A percentile compares a stretch with the other conserved stretches of the same genome.
Evolutionary conservation across 2,113 vertebrate species (phyloP).

Genomic region (Mormyrus iriodes): DNA sequence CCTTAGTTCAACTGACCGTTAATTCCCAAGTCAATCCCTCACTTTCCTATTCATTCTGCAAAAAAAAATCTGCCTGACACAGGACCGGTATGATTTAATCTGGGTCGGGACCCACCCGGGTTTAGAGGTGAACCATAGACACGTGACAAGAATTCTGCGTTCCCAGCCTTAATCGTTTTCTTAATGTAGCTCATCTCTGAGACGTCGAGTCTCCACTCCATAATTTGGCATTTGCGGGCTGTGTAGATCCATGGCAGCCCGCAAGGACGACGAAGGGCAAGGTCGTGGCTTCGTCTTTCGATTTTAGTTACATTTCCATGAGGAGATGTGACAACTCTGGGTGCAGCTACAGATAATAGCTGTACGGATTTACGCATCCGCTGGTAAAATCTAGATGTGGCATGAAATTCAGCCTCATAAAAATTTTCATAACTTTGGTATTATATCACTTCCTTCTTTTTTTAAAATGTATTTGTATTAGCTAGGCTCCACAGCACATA

Average conservation of each 20-base stretch:
- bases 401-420: background rate
- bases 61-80: background rate
- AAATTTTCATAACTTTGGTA: background rate
- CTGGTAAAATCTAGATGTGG: background rate
- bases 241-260: background rate
- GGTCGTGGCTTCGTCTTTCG: background rate
- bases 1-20: background rate
- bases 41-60: background rate
- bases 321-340: background rate
- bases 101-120: background rate
- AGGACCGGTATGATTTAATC: conserved; percentile 11
- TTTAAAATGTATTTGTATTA: background rate
- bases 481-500: background rate
- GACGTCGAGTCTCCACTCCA: background rate
- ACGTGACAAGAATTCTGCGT: conserved; percentile 5
- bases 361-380: background rate
- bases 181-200: conserved; percentile 5
- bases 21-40: background rate
- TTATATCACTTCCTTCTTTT: background rate
- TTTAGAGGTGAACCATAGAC: conserved; percentile 5
- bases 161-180: conserved; percentile 4
- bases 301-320: background rate
- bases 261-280: background rate
- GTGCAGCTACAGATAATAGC: background rate
- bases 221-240: background rate